Conservation (phyloP, 2,888 invertebrate genomes). For the Noctuana brunneofusca region DNA sequence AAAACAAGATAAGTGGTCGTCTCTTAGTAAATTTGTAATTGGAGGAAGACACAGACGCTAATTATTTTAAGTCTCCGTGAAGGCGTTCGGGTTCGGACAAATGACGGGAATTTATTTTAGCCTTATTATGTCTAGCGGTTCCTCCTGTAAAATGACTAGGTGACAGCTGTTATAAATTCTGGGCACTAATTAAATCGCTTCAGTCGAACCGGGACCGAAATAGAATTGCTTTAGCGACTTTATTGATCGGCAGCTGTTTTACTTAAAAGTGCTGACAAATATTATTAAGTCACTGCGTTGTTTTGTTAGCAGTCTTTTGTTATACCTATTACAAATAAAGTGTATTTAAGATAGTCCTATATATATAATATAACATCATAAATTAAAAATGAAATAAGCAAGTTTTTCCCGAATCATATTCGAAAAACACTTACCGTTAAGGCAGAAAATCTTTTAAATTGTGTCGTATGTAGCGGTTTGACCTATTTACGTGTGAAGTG, state of each 20-base stretch:
- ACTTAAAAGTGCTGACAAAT: not conserved
- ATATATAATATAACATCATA: no score
- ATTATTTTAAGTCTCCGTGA: slow-evolving; percentile 22
- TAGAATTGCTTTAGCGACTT: slow-evolving; percentile 13
- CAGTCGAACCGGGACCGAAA: slow-evolving; percentile 34
- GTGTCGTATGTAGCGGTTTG: slow-evolving; percentile 6
- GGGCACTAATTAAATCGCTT: slow-evolving; percentile 59
- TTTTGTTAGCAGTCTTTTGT: no score
- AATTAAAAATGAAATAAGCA: no score
- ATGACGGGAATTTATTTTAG: slow-evolving; percentile 32
- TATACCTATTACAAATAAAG: no score
- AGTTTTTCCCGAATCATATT: not conserved
- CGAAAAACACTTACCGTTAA: not conserved
- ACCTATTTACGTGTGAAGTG: slow-evolving; percentile 3
- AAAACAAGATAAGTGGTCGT: not conserved
- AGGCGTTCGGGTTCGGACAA: slow-evolving; percentile 9
- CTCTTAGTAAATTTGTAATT: slow-evolving; percentile 5
- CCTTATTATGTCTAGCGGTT: slow-evolving; percentile 22
- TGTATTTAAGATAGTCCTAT: no score
- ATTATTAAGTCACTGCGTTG: not conserved
- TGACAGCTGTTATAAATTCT: slow-evolving; percentile 64
- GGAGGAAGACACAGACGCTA: slow-evolving; percentile 12
- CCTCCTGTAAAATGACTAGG: slow-evolving; percentile 43
- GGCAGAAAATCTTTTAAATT: slow-evolving; percentile 6
- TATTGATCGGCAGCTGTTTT: slow-evolving; percentile 5